Base-by-base conservation (phyloP, 2,797 vertebrate species). In the Urosaurus nigricauda region DNA sequence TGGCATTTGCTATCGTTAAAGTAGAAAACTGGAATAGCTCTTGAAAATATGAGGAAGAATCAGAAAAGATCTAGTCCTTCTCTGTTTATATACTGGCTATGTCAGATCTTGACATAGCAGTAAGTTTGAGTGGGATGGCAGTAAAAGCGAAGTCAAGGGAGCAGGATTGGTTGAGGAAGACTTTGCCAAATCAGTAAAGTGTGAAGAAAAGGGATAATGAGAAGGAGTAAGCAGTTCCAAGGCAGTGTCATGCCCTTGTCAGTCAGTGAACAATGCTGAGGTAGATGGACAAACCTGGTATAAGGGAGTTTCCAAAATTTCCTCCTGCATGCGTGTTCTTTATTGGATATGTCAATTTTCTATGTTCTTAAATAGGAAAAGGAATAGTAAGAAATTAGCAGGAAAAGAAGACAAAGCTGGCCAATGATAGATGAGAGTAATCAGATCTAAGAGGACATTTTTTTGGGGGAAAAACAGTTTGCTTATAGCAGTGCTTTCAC, bases 61-160 rank as follows among this genome's bases (percentile, higher is more conserved):
- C 86, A 74, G 35, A 92, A 90, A 91, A 86, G 24, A 35, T 51
- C 74, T 21, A 63, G 47, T 53, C 2, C 14, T 37, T 35, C 79
- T 85, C 60, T 56, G 13, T n/a, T 79, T 79, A 21, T 70, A 9
- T 29, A 51, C 35, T 56, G 13, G 13, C 14, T 12, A 47, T 24
- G 17, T 79, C 85, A 68, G 60, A 53, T 70, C 24, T 56, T 79
- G 43, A 56, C 51, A 37, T 65, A n/a, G 74, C 37, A 77, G 47
- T 47, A 29, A 85, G 35, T 26, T 81, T 35, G 21, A 4, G 21
- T 37, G 26, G 35, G 9, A 21, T 21, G 2, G 5, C 13, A 68
- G 26, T 32, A 58, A 35, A 63, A 21, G 80, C 11, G 4, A 40
- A 51, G 32, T 75, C 21, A 43, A 40, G 73, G 40, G 35, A 75